These are phyloP conservation scores for Microtus montanus DNA, from an alignment of 2,113 vertebrate species.

Conservation along the genomic window DNA sequence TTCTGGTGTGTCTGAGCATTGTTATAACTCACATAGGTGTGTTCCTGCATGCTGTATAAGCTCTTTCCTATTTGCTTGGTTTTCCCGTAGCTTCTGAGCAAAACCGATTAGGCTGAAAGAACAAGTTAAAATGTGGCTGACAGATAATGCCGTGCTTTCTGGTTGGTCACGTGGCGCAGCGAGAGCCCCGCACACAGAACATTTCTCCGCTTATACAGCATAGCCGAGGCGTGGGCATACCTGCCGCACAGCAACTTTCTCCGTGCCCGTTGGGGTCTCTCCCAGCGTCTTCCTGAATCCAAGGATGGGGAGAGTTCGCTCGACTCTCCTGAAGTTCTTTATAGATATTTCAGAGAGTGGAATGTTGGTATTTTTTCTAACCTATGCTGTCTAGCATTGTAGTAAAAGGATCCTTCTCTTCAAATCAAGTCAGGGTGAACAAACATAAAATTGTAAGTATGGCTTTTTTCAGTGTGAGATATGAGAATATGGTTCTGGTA, in stretches of 20 bases:
- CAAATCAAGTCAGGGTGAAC: not conserved
- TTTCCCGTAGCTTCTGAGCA: not conserved
- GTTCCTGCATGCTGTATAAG: not conserved
- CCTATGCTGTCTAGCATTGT: not conserved
- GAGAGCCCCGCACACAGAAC: not conserved
- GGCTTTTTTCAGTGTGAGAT: not conserved
- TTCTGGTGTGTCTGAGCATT: not conserved
- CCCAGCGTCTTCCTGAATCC: not conserved
- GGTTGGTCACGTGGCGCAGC: not conserved
- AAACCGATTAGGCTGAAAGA: not conserved
- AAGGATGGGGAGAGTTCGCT: not conserved
- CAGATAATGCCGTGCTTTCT: not conserved
- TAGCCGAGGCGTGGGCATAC: not conserved
- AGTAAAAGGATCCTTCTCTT: constrained; percentile 2
- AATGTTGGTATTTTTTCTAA: constrained; percentile 32
- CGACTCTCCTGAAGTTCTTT: not conserved
- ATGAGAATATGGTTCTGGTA: not conserved
- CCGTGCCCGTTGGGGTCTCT: not conserved
- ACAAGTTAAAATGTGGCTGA: not conserved
- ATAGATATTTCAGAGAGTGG: not conserved
- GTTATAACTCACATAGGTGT: not conserved
- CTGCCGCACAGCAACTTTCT: not conserved
- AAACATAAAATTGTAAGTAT: not conserved
- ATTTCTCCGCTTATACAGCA: not conserved
- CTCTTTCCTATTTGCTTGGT: not conserved